phyloP scores from a whole-genome alignment of 64 coral and sea anemone genomes.

The Dendronephthya gigantea region DNA sequence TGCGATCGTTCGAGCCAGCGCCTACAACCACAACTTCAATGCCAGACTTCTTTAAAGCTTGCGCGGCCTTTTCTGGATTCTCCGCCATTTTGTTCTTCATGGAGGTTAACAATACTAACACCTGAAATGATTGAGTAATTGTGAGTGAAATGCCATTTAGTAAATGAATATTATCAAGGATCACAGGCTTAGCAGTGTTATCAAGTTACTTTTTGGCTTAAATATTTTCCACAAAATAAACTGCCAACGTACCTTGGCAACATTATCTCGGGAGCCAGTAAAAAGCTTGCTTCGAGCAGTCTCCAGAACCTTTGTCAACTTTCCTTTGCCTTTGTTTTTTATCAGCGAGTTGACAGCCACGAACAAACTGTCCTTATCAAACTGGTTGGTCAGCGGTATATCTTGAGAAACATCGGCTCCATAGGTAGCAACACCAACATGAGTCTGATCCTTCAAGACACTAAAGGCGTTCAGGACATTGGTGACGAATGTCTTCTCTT shows the following conservation, averaged over 20 bases:
- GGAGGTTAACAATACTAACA: neutral
- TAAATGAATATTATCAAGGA: no score
- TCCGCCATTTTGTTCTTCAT: neutral
- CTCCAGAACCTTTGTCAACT: neutral
- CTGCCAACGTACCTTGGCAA: neutral
- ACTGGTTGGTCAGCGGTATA: constrained; percentile 11
- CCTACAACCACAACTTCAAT: neutral
- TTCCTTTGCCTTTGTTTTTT: neutral
- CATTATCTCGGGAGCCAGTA: neutral
- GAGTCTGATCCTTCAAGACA: neutral
- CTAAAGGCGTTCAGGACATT: neutral
- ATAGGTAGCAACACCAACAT: neutral
- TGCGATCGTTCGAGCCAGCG: constrained; percentile 38
- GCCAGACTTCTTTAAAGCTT: constrained; percentile 8
- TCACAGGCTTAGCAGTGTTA: no score
- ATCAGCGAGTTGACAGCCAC: constrained; percentile 5
- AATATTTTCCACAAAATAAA: no score
- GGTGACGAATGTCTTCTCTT: neutral
- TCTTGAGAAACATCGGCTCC: neutral
- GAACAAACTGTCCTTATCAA: constrained; percentile 7
- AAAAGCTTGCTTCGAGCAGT: neutral
- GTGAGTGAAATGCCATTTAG: no score
- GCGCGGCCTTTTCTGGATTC: neutral
- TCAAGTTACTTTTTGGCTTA: no score
- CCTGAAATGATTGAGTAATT: neutral